Conservation (phyloP, 2,113 vertebrate genomes). For the Microcebus jonahi region DNA sequence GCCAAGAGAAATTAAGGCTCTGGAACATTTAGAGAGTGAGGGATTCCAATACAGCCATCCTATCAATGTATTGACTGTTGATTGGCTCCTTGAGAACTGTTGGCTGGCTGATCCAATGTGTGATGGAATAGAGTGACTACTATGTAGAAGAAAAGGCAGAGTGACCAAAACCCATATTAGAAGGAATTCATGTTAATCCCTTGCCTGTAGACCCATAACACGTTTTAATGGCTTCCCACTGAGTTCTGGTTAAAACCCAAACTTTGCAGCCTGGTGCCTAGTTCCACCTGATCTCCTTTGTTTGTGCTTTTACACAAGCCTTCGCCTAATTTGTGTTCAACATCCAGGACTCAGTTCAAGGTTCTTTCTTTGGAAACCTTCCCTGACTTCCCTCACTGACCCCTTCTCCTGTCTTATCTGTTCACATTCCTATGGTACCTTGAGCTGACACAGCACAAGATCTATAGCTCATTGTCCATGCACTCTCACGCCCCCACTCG, state of each 20-base stretch:
- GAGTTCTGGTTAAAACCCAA: background rate
- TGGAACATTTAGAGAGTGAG: background rate
- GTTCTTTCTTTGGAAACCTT: background rate
- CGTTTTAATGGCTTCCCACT: background rate
- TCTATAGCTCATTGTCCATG: fast-evolving
- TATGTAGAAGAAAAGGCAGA: background rate
- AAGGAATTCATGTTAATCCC: background rate
- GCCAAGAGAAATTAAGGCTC: background rate
- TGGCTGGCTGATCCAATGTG: background rate
- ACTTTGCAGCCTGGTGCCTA: background rate
- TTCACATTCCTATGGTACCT: background rate
- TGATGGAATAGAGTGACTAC: background rate
- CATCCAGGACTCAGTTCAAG: background rate
- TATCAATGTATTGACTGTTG: too few species aligned
- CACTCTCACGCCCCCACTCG: fast-evolving
- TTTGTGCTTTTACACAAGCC: background rate
- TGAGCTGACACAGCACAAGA: fast-evolving
- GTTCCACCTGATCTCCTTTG: background rate
- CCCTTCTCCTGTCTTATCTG: background rate
- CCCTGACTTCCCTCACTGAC: background rate
- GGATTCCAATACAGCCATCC: fast-evolving
- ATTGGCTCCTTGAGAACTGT: background rate
- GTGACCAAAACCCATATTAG: background rate
- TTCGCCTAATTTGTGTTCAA: background rate
- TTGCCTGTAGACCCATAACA: background rate